These are phyloP conservation scores for Clarias macrocephalus DNA, from an alignment of 2,113 vertebrate species.

Conservation along the genomic window DNA sequence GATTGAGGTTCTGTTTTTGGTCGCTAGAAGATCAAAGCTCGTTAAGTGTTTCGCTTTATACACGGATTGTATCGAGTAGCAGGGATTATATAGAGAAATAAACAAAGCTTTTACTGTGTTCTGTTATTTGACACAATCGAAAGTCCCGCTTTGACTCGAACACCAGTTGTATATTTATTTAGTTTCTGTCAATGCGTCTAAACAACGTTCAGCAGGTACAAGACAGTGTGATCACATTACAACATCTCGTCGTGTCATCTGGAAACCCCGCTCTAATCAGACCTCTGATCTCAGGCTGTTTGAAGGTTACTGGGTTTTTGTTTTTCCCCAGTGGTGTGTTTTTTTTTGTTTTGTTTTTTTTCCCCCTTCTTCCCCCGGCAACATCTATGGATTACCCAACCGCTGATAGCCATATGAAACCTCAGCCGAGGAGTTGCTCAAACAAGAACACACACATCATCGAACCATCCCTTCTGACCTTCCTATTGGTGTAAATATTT, in stretches of 20 bases:
- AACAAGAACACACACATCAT: constrained; percentile 22
- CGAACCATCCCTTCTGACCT: constrained; percentile 32
- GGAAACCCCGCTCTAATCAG: background rate
- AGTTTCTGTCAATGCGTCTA: too few relatives aligned
- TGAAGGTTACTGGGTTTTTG: background rate
- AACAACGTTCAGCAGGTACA: background rate
- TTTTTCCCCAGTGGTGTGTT: background rate
- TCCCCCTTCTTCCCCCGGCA: background rate
- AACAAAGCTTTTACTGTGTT: too few relatives aligned
- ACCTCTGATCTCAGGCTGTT: background rate
- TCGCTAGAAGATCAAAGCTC: background rate
- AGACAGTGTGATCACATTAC: background rate
- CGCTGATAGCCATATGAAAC: constrained; percentile 8
- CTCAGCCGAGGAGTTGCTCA: constrained; percentile 20
- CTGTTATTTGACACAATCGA: too few relatives aligned
- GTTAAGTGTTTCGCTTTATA: background rate
- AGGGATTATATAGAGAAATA: too few relatives aligned
- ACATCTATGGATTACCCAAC: constrained; percentile 23
- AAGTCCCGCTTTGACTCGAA: too few relatives aligned
- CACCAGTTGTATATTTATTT: too few relatives aligned
- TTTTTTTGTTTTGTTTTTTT: too few relatives aligned
- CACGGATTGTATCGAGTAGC: background rate
- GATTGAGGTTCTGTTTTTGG: background rate
- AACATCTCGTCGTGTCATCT: background rate
- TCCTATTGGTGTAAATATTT: constrained; percentile 38